Evolutionary conservation across 2,888 invertebrate genomes (phyloP), one percentile per base, ranked within the genome.

Genomic region (Tiphia femorata): DNA sequence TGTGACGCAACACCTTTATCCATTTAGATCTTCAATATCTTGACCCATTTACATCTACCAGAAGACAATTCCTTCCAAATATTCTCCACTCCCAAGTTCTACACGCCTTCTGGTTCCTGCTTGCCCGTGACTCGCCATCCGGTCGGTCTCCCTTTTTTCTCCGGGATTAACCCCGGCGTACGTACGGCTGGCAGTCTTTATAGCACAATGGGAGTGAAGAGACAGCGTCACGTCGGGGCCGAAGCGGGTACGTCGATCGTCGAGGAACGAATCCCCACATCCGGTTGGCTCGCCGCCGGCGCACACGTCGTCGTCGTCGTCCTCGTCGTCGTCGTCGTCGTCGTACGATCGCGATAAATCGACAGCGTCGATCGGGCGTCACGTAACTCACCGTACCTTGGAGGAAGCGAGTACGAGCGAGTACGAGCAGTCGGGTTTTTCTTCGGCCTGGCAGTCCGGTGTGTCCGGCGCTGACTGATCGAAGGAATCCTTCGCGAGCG

Each of bases 301-400:
- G 10, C 30, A 7, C 5, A 12, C 19, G 40, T 20, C n/a, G 6
- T 46, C 33, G 46, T 10, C 40, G 48, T 51, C 64, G 53, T 40
- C 21, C 40, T 8, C 19, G 42, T 12, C 30, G 59, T n/a, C 50
- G 59, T 62, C 38, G 38, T 38, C 47, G 58, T 30, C 64, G 61
- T 49, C 52, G 59, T 61, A 57, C 65, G 68, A 69, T 69, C 69
- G 66, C 71, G 75, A 78, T 78, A 75, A 78, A 78, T 79, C 75
- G 76, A 72, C 68, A 62, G 67, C n/a, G n/a, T 49, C 72, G 72
- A 73, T 72, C 69, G 66, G 69, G 66, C 70, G 68, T 75, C 79
- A 72, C 79, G 80, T 80, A 79, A 78, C 79, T 80, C 77, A 77
- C 76, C n/a, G n/a, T n/a, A n/a, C n/a, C n/a, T n/a, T n/a, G n/a